Evolutionary conservation across 2,797 vertebrate genomes (phyloP).

Genomic region (Acrossocheilus fasciatus): DNA sequence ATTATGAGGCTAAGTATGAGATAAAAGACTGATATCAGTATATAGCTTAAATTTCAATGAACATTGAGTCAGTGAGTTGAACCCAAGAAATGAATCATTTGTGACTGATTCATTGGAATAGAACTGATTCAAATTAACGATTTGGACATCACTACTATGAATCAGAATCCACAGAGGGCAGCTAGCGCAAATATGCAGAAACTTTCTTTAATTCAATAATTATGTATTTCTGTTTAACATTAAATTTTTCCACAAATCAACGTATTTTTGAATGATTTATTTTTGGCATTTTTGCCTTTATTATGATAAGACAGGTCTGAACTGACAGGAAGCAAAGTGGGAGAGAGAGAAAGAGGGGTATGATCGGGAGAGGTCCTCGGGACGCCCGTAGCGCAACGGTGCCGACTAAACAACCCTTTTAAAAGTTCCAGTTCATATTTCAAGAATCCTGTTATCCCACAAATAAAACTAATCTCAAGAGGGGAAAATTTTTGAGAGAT

Average conservation of each 20-base stretch:
- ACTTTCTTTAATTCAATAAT: background rate
- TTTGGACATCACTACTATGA: background rate
- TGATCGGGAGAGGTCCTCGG: background rate
- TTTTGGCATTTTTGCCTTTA: background rate
- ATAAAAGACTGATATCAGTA: background rate
- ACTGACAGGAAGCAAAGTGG: background rate
- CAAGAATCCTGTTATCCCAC: background rate
- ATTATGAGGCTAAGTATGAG: background rate
- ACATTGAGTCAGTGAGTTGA: background rate
- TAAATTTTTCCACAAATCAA: background rate
- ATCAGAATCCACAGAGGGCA: background rate
- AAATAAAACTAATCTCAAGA: conserved; percentile 1
- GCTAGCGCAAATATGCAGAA: background rate
- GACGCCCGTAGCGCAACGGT: background rate
- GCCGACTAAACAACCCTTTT: background rate
- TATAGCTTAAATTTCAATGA: background rate
- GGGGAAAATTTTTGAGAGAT: background rate
- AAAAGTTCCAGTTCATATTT: background rate
- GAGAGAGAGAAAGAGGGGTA: background rate
- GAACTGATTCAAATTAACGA: background rate
- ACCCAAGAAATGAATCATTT: background rate
- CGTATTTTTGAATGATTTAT: background rate
- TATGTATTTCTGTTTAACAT: background rate
- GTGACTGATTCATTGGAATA: background rate
- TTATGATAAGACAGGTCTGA: background rate